Base-by-base conservation (phyloP, 2,113 vertebrate genomes). In the Triplophysa rosa region DNA sequence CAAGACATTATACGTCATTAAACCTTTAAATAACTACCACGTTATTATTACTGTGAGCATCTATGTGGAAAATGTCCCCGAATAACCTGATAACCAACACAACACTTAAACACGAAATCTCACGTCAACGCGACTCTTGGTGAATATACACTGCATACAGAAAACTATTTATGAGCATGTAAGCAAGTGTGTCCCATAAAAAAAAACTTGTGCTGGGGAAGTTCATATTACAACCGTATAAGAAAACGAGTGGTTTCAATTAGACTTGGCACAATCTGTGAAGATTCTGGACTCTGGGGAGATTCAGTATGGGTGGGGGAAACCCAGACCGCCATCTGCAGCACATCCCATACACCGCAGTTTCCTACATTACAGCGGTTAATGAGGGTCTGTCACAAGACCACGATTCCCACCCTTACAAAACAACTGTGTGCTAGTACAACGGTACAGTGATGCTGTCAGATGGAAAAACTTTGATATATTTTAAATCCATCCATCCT, bases 161-260 rank as follows among this genome's bases (percentile, higher is more conserved):
- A 61, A 61, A 21, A 69, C 71, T 45, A 24, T 74, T 74, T 74
- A 74, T 45, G 37, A 62, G 40, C 17, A 23, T 45, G 66, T 49
- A 45, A 63, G 66, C 17, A 67, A 33, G 11, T 70, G 54, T 58
- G 42, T 42, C 71, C 16, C 33, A 59, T 24, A 61, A 37, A 61
- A 37, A 61, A 52, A 68, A 49, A 14, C 24, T 16, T 29, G 17
- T 13, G 7, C 4, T 8, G 23, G 33, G 42, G 17, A 21, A 0
- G 16, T 62, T 33, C 62, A 77, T 7, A 78, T 84, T 74, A 63
- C 69, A 80, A 45, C 9, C 0, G 69, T 29, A 86, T 52, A 61
- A 77, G 82, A 45, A 73, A 67, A 80, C 54, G 59, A 72, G 59
- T 89, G 82, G 80, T 87, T 88, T 82, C 59, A 88, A 83, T 89